Conservation (phyloP, 2,888 invertebrate species). For the Dryococelus australis region DNA sequence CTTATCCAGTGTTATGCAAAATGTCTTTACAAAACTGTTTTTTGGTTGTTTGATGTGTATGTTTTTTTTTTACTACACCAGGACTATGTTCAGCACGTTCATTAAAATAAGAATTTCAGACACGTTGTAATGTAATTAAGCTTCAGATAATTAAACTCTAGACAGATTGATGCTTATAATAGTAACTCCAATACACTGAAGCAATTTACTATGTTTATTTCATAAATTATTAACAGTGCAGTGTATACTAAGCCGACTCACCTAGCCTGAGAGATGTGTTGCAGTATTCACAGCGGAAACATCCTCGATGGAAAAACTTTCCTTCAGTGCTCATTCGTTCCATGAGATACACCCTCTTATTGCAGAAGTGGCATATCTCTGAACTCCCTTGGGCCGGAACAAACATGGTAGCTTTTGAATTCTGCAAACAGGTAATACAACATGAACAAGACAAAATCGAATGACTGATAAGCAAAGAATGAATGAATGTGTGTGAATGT, state of each 20-base stretch:
- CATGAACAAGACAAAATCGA: background rate
- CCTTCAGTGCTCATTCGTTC: constrained; percentile 91
- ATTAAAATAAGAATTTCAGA: too few species aligned
- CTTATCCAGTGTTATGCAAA: too few species aligned
- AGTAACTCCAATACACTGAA: too few species aligned
- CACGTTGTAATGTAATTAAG: too few species aligned
- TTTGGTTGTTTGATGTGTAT: too few species aligned
- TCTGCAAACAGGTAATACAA: constrained; percentile 57
- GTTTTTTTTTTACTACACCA: too few species aligned
- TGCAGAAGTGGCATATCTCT: constrained; percentile 87
- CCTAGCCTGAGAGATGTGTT: constrained; percentile 83
- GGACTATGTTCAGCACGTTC: too few species aligned
- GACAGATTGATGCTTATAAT: too few species aligned
- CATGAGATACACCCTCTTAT: constrained; percentile 91
- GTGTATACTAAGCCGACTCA: constrained; percentile 48
- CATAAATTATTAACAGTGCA: too few species aligned
- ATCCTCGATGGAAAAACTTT: constrained; percentile 88
- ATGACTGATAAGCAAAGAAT: background rate
- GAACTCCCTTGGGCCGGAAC: constrained; percentile 73
- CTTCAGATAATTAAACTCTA: too few species aligned
- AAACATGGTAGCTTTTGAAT: constrained; percentile 65
- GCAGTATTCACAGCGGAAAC: constrained; percentile 95
- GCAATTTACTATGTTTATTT: too few species aligned
- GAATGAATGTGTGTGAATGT: background rate
- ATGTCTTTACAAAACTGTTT: too few species aligned